phyloP scores from a whole-genome alignment of 2,113 vertebrate species.

The Nycticorax nycticorax region DNA sequence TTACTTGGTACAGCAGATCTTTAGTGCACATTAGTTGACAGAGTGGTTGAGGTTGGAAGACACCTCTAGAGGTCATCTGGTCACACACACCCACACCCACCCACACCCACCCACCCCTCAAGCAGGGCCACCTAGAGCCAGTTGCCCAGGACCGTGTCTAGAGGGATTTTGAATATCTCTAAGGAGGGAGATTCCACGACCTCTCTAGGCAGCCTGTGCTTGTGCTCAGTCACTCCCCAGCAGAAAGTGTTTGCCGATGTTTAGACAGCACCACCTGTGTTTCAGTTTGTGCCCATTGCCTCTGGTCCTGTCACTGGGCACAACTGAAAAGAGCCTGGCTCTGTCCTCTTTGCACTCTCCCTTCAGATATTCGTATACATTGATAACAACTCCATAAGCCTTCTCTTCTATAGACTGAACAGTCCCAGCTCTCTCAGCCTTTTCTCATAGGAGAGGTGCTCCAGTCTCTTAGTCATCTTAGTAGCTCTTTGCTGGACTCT shows the following conservation, averaged over 20 bases:
- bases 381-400: too few relatives aligned
- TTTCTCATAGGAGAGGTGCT: neutral
- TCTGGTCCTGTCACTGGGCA: neutral
- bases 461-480: neutral
- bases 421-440: neutral
- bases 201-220: neutral
- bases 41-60: neutral
- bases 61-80: neutral
- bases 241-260: neutral
- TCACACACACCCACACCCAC: neutral
- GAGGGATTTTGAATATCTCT: neutral
- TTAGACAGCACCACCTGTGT: neutral
- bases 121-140: neutral
- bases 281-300: neutral
- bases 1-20: neutral
- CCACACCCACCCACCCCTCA: neutral
- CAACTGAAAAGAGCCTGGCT: neutral
- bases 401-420: too few relatives aligned
- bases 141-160: neutral
- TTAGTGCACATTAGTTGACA: neutral
- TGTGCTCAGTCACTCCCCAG: neutral
- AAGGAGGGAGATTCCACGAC: neutral
- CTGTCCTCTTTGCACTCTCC: too few relatives aligned
- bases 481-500: neutral
- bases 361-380: too few relatives aligned